Conservation (phyloP, 2,888 invertebrate genomes). For the Acleris sparsana region DNA sequence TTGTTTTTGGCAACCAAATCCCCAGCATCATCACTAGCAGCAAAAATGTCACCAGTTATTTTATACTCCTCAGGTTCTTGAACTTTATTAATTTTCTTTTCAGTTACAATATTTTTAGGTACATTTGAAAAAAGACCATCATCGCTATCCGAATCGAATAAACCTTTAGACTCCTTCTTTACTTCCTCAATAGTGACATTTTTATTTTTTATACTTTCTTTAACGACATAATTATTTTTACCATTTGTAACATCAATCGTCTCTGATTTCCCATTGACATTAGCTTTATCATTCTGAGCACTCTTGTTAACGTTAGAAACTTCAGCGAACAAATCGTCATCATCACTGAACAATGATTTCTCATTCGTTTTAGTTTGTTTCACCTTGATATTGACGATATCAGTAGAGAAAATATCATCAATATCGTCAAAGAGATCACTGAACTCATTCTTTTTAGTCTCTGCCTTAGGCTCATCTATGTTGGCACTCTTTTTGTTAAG, state of each 20-base stretch:
- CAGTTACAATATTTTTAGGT: conserved; percentile 23
- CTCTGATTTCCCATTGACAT: conserved; percentile 6
- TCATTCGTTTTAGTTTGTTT: conserved; percentile 46
- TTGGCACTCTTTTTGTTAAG: conserved; percentile 38
- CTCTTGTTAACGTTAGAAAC: conserved; percentile 42
- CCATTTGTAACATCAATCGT: conserved; percentile 8
- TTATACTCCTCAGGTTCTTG: conserved; percentile 24
- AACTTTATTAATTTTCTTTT: conserved; percentile 19
- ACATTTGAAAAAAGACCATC: conserved; percentile 54
- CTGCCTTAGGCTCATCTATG: conserved; percentile 41
- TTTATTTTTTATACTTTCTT: conserved; percentile 28
- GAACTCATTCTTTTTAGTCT: conserved; percentile 60
- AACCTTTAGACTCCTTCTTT: conserved; percentile 44
- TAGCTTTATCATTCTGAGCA: conserved; percentile 1
- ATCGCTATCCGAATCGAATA: conserved; percentile 60
- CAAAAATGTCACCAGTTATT: conserved; percentile 49
- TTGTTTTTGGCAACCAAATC: conserved; percentile 45
- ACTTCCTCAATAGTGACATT: conserved; percentile 36
- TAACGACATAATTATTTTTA: neutral
- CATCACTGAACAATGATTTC: conserved; percentile 67
- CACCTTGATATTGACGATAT: conserved; percentile 52
- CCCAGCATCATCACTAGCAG: conserved; percentile 57
- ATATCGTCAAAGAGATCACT: conserved; percentile 77
- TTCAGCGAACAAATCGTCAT: conserved; percentile 67
- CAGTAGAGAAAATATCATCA: conserved; percentile 71